phyloP scores from a whole-genome alignment of 1,140 invertebrate genomes.

The Drosophila sp. region DNA sequence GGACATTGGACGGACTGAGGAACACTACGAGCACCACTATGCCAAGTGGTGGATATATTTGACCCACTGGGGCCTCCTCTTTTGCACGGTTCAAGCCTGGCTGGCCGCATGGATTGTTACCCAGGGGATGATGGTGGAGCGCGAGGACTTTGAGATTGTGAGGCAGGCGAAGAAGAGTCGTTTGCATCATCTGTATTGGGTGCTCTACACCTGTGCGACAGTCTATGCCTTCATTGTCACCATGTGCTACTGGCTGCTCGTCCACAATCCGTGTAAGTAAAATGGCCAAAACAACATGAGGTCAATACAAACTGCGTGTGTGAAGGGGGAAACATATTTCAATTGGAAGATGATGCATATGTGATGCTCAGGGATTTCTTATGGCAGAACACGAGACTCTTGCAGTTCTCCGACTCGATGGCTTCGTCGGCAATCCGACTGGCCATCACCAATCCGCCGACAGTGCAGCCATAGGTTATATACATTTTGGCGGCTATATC shows the following conservation, averaged over 20 bases:
- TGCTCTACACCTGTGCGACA: conserved; percentile 86
- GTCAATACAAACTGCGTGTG: not conserved
- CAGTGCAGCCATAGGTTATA: conserved; percentile 48
- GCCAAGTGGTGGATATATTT: conserved; percentile 88
- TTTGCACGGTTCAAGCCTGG: conserved; percentile 85
- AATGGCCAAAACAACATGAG: not conserved
- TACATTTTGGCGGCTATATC: conserved; percentile 47
- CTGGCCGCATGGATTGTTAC: conserved; percentile 81
- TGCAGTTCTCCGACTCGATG: conserved; percentile 40
- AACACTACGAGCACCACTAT: conserved; percentile 83
- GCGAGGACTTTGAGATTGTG: conserved; percentile 81
- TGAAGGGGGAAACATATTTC: not conserved
- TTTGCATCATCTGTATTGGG: conserved; percentile 87
- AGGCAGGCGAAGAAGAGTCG: conserved; percentile 79
- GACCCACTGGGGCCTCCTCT: conserved; percentile 88
- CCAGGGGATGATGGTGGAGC: conserved; percentile 85
- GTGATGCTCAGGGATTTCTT: not conserved
- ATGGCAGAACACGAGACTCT: conserved; percentile 14
- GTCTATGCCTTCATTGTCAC: conserved; percentile 87
- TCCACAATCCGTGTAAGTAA: conserved; percentile 80
- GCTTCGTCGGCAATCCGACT: not conserved
- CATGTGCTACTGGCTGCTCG: conserved; percentile 83
- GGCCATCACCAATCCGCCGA: conserved; percentile 30
- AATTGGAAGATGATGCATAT: not conserved
- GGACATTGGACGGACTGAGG: conserved; percentile 85